These are phyloP conservation scores for Nothobranchius furzeri DNA, from an alignment of 2,113 vertebrate species.

Conservation along the genomic window DNA sequence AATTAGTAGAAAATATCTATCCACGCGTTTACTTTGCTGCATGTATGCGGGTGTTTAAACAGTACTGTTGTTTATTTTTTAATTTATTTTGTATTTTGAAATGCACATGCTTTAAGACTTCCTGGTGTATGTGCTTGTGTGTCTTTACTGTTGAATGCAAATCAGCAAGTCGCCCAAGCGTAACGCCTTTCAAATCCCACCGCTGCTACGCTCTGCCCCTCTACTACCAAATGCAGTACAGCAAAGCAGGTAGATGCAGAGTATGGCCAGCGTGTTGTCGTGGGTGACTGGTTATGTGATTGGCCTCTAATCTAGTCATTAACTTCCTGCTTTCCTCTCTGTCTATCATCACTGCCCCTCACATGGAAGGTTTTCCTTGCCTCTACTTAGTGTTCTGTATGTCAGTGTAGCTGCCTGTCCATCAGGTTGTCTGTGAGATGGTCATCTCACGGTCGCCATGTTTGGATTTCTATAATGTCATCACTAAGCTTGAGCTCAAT, in stretches of 20 bases:
- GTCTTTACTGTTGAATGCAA: conserved; percentile 75
- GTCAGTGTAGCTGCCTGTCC: conserved; percentile 38
- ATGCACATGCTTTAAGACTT: conserved; percentile 71
- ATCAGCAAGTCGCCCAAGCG: conserved; percentile 71
- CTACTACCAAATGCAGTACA: conserved; percentile 71
- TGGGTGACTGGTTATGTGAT: conserved; percentile 78
- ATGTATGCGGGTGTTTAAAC: conserved; percentile 18
- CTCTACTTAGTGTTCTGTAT: conserved; percentile 23
- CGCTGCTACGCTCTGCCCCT: conserved; percentile 66
- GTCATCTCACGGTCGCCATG: too few relatives aligned
- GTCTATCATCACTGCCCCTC: conserved; percentile 56
- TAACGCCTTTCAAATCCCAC: conserved; percentile 77
- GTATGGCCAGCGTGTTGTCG: conserved; percentile 61
- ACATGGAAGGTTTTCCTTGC: conserved; percentile 43
- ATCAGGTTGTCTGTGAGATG: conserved; percentile 8
- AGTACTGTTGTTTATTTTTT: neutral
- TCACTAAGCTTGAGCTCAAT: too few relatives aligned
- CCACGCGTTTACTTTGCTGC: conserved; percentile 1
- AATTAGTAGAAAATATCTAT: conserved; percentile 49
- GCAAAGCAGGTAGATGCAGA: conserved; percentile 66
- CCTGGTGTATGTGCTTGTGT: conserved; percentile 64
- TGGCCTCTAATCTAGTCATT: conserved; percentile 76
- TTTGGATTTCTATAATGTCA: neutral
- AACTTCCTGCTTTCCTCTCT: conserved; percentile 68
- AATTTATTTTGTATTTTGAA: neutral